Base-by-base conservation (phyloP, 2,113 vertebrate species). In the Pardalotus punctatus region DNA sequence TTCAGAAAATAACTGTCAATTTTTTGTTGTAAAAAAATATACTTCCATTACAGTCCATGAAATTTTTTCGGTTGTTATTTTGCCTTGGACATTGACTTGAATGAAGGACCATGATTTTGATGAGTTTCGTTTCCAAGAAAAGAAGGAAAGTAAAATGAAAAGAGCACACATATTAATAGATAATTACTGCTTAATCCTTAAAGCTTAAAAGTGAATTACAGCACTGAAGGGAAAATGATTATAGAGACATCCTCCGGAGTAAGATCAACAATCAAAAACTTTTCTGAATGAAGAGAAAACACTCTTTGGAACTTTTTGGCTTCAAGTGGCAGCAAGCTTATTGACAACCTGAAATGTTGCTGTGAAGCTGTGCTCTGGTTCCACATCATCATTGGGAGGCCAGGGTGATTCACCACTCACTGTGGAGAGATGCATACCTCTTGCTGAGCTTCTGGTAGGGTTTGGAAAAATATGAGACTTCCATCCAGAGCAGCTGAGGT, bases 311-410 rank as follows among this genome's bases (percentile, higher is more conserved):
- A 11, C 7, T 80, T 82, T 72, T 67, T 12, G 7, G 7, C 20
- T 25, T 47, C 0, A 0, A 56, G 8, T 24, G 36, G 16, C 10
- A 64, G 22, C 12, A 64, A 4, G 13, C 3, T 61, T 31, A 17
- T 2, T 72, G 40, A 9, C 35, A 62, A 17, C 38, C 16, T 78
- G 47, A 42, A 23, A 35, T 35, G 5, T 48, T 48, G 12, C 13
- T 61, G 18, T 61, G 54, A 83, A 81, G 20, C 11, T 45, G 6
- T 35, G 4, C 23, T 80, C 21, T 76, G 29, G 9, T 45, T 89
- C 42, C 18, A 23, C 13, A 20, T 15, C 25, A 38, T 16, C 24
- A 43, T 18, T 33, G n/a, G 22, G 12, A 80, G 25, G 16, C 15
- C 14, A 22, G 15, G 5, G 11, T 73, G 45, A 84, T 81, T 61